Conservation (phyloP, 2,113 vertebrate genomes). For the Acrocephalus kingi region DNA sequence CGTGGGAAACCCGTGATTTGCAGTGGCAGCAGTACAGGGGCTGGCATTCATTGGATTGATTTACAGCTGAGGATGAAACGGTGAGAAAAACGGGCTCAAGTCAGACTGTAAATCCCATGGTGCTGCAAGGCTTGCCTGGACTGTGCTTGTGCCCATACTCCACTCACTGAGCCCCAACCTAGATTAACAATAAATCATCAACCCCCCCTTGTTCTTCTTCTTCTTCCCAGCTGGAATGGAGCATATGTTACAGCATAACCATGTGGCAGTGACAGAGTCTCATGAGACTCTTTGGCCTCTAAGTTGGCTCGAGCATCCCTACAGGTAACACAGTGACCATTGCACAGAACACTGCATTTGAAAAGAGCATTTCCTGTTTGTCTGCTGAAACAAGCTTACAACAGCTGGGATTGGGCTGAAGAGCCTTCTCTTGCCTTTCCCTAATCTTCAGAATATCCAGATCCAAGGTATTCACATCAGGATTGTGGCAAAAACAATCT, state of each 20-base stretch:
- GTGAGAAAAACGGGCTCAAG: background rate
- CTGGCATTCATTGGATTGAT: background rate
- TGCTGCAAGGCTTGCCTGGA: background rate
- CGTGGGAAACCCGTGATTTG: background rate
- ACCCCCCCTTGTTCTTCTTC: background rate
- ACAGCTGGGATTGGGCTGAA: background rate
- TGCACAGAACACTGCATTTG: accelerated
- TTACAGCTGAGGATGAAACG: background rate
- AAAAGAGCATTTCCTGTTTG: background rate
- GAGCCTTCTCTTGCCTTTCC: background rate
- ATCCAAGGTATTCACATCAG: background rate
- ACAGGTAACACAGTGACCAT: background rate
- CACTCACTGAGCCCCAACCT: background rate
- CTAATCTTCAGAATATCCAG: background rate
- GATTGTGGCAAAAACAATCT: background rate
- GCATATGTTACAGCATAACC: background rate
- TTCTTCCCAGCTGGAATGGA: background rate
- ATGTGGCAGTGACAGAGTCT: background rate
- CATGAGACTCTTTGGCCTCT: background rate
- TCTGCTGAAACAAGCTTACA: background rate
- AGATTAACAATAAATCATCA: background rate
- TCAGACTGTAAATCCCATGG: accelerated
- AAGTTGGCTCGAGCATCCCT: background rate
- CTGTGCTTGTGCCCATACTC: background rate
- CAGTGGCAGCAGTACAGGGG: background rate